These are phyloP conservation scores for Euspilapteryx auroguttella DNA, from an alignment of 2,888 invertebrate species.

Conservation along the genomic window DNA sequence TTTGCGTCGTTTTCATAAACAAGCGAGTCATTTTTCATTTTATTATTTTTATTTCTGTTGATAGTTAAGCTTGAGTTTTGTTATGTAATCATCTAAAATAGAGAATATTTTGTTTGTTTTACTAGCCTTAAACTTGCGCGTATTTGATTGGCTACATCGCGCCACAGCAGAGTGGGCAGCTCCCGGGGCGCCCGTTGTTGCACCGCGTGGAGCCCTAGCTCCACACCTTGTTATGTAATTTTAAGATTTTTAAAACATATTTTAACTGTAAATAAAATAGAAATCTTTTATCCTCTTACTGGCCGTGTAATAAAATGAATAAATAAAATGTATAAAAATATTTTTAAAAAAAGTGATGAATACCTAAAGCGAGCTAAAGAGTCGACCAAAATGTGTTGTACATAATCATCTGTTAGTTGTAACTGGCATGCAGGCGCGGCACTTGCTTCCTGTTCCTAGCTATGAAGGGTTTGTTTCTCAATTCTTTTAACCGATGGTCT, in stretches of 20 bases:
- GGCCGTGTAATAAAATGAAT: slow-evolving; percentile 15
- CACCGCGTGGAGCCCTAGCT: too few species aligned
- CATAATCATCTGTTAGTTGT: slow-evolving; percentile 6
- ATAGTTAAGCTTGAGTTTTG: slow-evolving; percentile 46
- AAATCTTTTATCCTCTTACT: slow-evolving; percentile 36
- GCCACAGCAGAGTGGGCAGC: too few species aligned
- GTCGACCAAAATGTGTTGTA: slow-evolving; percentile 14
- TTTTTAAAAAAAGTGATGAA: too few species aligned
- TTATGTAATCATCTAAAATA: slow-evolving; percentile 45
- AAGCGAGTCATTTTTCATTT: slow-evolving; percentile 1
- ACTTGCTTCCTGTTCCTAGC: background rate
- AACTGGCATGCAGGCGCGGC: too few species aligned
- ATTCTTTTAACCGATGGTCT: background rate
- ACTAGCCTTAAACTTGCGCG: too few species aligned
- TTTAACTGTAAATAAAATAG: slow-evolving; percentile 37
- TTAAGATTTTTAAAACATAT: slow-evolving; percentile 44
- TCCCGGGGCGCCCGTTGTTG: too few species aligned
- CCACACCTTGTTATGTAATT: slow-evolving; percentile 60
- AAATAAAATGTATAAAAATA: slow-evolving; percentile 3
- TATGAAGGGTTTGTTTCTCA: background rate
- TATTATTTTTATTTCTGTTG: slow-evolving; percentile 49
- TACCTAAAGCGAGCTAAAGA: too few species aligned
- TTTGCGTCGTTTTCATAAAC: background rate
- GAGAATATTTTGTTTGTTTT: too few species aligned
- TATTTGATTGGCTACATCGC: too few species aligned